Evolutionary conservation across 2,888 invertebrate genomes (phyloP).

Genomic region (Eudasyphora cyanicolor): DNA sequence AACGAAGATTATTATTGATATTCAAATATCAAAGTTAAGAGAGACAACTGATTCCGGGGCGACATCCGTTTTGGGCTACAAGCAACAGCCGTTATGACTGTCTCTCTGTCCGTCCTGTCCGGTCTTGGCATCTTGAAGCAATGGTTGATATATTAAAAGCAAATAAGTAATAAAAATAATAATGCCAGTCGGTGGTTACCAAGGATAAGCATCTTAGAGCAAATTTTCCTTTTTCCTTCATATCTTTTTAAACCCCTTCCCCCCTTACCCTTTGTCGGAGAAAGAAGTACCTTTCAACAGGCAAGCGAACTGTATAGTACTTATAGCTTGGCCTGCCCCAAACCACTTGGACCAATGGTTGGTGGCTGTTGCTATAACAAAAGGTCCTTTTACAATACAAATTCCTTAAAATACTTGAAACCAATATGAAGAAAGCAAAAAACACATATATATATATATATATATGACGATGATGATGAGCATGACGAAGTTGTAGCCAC

Average conservation of each 20-base stretch:
- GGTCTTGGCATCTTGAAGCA: conserved; percentile 9
- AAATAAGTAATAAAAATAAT: conserved; percentile 71
- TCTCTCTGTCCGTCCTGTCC: background rate
- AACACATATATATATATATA: too few species aligned
- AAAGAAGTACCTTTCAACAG: background rate
- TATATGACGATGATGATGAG: conserved; percentile 24
- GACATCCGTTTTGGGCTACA: conserved; percentile 57
- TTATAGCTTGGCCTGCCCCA: conserved; percentile 4
- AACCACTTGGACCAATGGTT: background rate
- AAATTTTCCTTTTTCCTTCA: conserved; percentile 29
- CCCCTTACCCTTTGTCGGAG: conserved; percentile 16
- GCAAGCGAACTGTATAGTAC: background rate
- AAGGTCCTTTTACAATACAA: conserved; percentile 53
- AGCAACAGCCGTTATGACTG: conserved; percentile 43
- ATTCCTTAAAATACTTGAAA: conserved; percentile 65
- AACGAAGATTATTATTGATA: conserved; percentile 66
- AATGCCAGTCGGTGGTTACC: conserved; percentile 64
- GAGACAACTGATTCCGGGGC: conserved; percentile 45
- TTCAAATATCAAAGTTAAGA: conserved; percentile 61
- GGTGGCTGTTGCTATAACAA: conserved; percentile 57
- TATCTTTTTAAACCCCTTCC: conserved; percentile 40
- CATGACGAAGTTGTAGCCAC: background rate
- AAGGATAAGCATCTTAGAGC: conserved; percentile 61
- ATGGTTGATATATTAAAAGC: conserved; percentile 67
- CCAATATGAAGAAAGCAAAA: conserved; percentile 62